Base-by-base conservation (phyloP, 1,140 invertebrate species). In the Hylaeus volcanicus region DNA sequence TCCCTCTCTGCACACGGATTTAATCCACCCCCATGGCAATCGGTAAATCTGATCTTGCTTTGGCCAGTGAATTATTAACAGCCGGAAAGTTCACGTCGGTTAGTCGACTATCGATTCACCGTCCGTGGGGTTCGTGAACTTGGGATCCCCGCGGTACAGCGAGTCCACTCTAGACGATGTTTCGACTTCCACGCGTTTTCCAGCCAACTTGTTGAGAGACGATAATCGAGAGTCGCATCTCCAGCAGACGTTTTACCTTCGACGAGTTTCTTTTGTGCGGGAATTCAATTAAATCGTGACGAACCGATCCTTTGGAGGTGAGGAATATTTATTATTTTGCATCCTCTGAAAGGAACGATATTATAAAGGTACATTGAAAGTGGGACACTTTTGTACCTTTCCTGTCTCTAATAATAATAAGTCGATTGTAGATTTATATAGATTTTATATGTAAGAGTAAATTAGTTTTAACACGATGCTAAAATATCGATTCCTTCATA, bases 61-160 rank as follows among this genome's bases (percentile, higher is more conserved):
- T 45, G 74, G 73, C 45, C 68, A 55, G 48, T 66, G 66, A 78
- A 86, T 86, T 85, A 86, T 85, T 86, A 85, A 86, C 81, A 51
- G 41, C 11, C 15, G 14, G 9, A 73, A 82, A 85, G 66, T 82
- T 75, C 66, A n/a, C 48, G 11, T 69, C 55, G 39, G 56, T 39
- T 56, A 51, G n/a, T 6, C 26, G 3, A 4, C 41, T 51, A 79
- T 82, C 79, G 83, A 85, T 85, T 43, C 26, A 26, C 60, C 41
- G 37, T 61, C 70, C 48, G 14, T 45, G 82, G 55, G 56, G 37
- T 9, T 60, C 63, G 43, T 64, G 60, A 70, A 74, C 82, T 71
- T 55, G 60, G 55, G 58, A 74, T 81, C 56, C 63, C 41, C 15
- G 37, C 51, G 15, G 41, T 83, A 55, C 45, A 70, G 26, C 56